Conservation (phyloP, 2,888 invertebrate genomes). For the Coremacera marginata region DNA sequence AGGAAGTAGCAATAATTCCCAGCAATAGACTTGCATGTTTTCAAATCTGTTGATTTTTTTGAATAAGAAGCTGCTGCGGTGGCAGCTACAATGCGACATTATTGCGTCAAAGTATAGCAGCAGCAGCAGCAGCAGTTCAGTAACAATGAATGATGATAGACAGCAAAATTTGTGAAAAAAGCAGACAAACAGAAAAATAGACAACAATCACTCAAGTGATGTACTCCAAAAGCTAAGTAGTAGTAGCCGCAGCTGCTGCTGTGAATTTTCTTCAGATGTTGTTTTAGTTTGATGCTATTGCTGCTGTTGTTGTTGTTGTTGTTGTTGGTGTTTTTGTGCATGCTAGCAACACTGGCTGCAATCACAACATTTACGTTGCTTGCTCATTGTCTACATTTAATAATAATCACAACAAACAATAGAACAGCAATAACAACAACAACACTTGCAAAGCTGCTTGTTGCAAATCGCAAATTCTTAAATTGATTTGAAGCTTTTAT, state of each 20-base stretch:
- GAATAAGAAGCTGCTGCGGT: background rate
- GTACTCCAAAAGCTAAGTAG: background rate
- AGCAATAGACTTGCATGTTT: slow-evolving; percentile 28
- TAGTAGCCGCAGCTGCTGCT: too few species aligned
- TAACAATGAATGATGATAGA: background rate
- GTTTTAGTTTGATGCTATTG: background rate
- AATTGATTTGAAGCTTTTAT: slow-evolving; percentile 18
- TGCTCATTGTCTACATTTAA: slow-evolving; percentile 13
- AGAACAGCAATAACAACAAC: background rate
- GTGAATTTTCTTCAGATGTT: background rate
- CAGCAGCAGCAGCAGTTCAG: background rate
- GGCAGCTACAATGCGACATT: background rate
- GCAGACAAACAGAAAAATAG: background rate
- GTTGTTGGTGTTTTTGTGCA: background rate
- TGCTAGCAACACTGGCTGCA: background rate
- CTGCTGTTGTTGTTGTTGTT: background rate
- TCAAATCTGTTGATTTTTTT: slow-evolving; percentile 5
- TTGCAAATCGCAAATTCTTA: background rate
- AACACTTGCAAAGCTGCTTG: background rate
- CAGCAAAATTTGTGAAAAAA: background rate
- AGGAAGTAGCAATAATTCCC: slow-evolving; percentile 36
- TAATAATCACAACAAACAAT: slow-evolving; percentile 4
- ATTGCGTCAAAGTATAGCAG: slow-evolving; percentile 12
- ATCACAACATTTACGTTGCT: too few species aligned
- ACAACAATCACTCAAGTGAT: background rate